Evolutionary conservation across 2,888 invertebrate genomes (phyloP), one percentile per base, ranked within the genome.

Genomic region (Pardosa pseudoannulata): DNA sequence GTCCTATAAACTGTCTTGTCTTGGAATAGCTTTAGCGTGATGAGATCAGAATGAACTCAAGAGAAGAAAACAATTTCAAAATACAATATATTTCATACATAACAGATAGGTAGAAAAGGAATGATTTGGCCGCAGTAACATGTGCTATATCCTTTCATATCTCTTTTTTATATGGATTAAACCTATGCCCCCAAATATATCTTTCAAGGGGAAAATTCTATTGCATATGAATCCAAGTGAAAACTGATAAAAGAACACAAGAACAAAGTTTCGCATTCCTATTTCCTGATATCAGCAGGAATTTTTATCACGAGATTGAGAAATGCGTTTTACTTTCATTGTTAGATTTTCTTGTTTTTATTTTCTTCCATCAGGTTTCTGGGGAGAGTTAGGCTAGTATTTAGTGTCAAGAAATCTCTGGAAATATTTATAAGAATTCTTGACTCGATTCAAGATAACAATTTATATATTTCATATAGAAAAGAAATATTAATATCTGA

Each of bases 241-340:
- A 82, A 82, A 82, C 82, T 82, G 82, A 82, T 82, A 82, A 82
- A 82, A 70, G 81, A 75, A 32, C 32, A 29, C 56, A 71, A 72
- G 64, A 65, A 23, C 71, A 65, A 32, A 36, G 39, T 27, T 80
- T 80, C 80, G 46, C 80, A 73, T 65, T 65, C 36, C 41, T 29
- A n/a, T n/a, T 16, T 46, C 19, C 32, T 68, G 29, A 50, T 78
- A 78, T 79, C 71, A 72, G 80, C 65, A 79, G 71, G 79, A 79
- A 64, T 72, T 79, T 62, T 65, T 39, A 28, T 36, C 64, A 28
- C 32, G 46, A 46, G 5, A 46, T 46, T 46, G 46, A 46, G 46
- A 46, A 46, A 46, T 46, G 46, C 46, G n/a, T 46, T 46, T 46
- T 46, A 46, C 36, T 46, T 46, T 46, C 46, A 46, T 46, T 46